A percentile compares a stretch with the other conserved stretches of the same genome.
Evolutionary conservation across 2,113 vertebrate species (phyloP).

Genomic region (Odocoileus hemionus): DNA sequence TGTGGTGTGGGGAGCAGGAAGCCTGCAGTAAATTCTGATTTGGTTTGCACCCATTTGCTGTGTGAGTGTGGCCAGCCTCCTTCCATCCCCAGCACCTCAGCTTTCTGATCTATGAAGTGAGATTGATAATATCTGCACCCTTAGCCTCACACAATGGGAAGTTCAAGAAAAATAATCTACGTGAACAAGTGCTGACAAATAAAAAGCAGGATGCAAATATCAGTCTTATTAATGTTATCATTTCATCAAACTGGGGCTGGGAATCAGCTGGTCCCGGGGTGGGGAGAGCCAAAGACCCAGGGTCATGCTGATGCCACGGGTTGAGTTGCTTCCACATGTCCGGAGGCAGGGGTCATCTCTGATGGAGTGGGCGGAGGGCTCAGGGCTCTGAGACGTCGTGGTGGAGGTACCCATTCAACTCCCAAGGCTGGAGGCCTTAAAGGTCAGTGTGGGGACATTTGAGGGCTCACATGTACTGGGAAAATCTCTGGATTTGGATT

Average conservation of each 20-base stretch:
- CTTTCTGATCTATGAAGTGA: background rate
- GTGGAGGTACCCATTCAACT: background rate
- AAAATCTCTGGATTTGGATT: background rate
- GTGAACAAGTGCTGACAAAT: background rate
- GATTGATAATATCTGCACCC: background rate
- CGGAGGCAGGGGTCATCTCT: background rate
- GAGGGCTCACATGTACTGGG: background rate
- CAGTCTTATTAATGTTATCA: background rate
- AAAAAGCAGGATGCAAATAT: background rate
- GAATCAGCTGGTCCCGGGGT: background rate
- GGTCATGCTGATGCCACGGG: background rate
- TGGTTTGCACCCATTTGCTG: background rate
- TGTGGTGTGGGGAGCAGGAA: background rate
- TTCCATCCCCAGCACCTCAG: background rate
- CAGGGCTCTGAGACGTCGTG: background rate
- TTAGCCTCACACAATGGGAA: background rate
- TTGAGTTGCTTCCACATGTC: background rate
- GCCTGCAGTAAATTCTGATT: background rate
- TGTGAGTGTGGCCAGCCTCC: background rate
- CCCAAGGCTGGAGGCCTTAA: background rate
- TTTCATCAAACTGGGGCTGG: background rate
- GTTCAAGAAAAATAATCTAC: background rate
- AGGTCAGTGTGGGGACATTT: background rate
- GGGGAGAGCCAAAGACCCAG: background rate
- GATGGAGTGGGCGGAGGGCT: accelerated